Conservation (phyloP, 2,888 invertebrate species). For the Helobdella robusta region DNA sequence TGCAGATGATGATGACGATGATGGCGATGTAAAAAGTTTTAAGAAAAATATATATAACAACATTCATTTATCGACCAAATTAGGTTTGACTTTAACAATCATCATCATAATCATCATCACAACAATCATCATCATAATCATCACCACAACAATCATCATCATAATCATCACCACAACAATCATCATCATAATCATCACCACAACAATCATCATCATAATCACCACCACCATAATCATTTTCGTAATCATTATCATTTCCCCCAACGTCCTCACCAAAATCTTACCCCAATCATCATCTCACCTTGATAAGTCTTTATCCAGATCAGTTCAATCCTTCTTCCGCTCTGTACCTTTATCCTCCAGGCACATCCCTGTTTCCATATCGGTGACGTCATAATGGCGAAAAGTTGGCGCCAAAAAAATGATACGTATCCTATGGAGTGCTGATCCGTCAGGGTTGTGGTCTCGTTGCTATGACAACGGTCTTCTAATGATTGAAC, state of each 20-base stretch:
- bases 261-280: neutral
- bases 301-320: constrained; percentile 11
- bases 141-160: too few species aligned
- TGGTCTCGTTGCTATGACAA: neutral
- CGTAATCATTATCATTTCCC: neutral
- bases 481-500: neutral
- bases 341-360: constrained; percentile 14
- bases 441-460: neutral
- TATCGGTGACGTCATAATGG: neutral
- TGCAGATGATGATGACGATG: too few species aligned
- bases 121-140: too few species aligned
- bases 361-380: constrained; percentile 4
- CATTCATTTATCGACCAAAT: too few species aligned
- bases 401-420: constrained; percentile 13
- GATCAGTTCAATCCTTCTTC: constrained; percentile 19
- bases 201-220: too few species aligned
- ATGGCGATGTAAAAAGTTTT: too few species aligned
- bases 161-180: too few species aligned
- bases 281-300: neutral
- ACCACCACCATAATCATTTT: neutral
- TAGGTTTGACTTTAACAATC: too few species aligned
- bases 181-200: too few species aligned
- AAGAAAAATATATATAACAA: too few species aligned
- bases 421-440: constrained; percentile 14
- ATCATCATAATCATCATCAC: too few species aligned